A percentile compares a stretch with the other conserved stretches of the same genome.
Conservation (phyloP, 2,797 vertebrate species). For the Sebastolobus altivelis region DNA sequence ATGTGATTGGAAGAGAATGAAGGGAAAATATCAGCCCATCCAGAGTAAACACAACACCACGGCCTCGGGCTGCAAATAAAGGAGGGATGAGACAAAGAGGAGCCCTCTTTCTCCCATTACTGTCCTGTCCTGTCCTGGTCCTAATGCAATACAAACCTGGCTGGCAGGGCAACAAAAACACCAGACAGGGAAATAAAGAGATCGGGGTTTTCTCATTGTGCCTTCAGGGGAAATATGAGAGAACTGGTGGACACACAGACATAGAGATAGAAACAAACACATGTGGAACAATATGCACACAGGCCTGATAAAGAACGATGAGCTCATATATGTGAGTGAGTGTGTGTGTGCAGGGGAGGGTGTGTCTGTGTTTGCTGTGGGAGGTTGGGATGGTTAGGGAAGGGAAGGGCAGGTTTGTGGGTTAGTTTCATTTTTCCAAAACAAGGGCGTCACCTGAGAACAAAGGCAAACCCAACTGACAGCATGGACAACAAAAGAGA, state of each 20-base stretch:
- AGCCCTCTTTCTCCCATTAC: constrained; percentile 36
- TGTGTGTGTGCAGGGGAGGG: constrained; percentile 32
- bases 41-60: constrained; percentile 56
- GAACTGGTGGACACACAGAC: neutral
- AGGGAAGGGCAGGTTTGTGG: constrained; percentile 44
- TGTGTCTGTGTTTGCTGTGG: constrained; percentile 54
- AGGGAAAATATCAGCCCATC: constrained; percentile 31
- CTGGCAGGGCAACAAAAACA: constrained; percentile 30
- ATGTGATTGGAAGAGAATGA: constrained; percentile 43
- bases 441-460: constrained; percentile 67
- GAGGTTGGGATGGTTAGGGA: constrained; percentile 40
- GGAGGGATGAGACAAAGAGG: constrained; percentile 68
- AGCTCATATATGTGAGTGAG: constrained; percentile 20
- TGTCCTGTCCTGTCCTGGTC: constrained; percentile 36
- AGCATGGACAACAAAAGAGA: constrained; percentile 40
- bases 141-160: constrained; percentile 46
- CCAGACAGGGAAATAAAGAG: constrained; percentile 20
- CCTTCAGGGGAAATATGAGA: neutral
- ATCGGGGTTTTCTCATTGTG: neutral
- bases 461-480: constrained; percentile 63
- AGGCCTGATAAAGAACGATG: constrained; percentile 12
- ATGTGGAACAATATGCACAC: constrained; percentile 13
- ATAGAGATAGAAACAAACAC: neutral
- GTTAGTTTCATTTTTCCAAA: constrained; percentile 65
- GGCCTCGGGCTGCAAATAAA: constrained; percentile 70